Percentiles rank a stretch among this genome's conserved stretches.
Conservation (phyloP, 2,888 invertebrate species). For the Microdon myrmicae region DNA sequence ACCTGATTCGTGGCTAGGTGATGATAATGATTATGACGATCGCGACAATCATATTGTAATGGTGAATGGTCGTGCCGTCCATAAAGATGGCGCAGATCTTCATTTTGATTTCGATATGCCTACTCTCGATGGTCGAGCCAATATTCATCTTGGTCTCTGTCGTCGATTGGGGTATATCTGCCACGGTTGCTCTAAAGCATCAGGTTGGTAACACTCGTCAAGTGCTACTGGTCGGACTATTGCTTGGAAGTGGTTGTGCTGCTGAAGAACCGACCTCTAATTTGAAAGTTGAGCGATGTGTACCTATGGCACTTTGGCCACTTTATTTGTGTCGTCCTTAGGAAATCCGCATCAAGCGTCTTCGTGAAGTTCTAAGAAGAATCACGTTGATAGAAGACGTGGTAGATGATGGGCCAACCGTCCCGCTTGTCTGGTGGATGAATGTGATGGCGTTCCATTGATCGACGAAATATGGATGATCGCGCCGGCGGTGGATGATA, state of each 20-base stretch:
- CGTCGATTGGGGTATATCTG: constrained; percentile 14
- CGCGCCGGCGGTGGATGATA: constrained; percentile 24
- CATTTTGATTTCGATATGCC: constrained; percentile 32
- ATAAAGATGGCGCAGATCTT: constrained; percentile 36
- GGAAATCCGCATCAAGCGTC: constrained; percentile 20
- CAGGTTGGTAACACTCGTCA: constrained; percentile 48
- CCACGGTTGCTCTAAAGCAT: no score
- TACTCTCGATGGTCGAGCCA: constrained; percentile 32
- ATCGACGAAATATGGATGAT: no score
- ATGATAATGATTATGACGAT: constrained; percentile 52
- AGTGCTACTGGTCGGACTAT: constrained; percentile 45
- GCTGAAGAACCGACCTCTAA: constrained; percentile 38
- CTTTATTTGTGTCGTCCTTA: constrained; percentile 51
- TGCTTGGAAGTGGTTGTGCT: no score
- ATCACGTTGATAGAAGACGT: no score
- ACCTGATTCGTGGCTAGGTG: constrained; percentile 51
- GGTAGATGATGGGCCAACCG: no score
- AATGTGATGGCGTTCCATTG: no score
- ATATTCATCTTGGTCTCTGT: constrained; percentile 40
- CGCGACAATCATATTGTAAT: constrained; percentile 52
- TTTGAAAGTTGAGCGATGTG: constrained; percentile 52
- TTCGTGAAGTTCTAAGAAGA: constrained; percentile 50
- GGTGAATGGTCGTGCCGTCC: constrained; percentile 49
- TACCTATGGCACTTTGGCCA: constrained; percentile 49
- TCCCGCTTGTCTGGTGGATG: no score